Evolutionary conservation across 2,113 vertebrate species (phyloP), one percentile per base, ranked within the genome.

Genomic region (Chaetodon trifascialis): DNA sequence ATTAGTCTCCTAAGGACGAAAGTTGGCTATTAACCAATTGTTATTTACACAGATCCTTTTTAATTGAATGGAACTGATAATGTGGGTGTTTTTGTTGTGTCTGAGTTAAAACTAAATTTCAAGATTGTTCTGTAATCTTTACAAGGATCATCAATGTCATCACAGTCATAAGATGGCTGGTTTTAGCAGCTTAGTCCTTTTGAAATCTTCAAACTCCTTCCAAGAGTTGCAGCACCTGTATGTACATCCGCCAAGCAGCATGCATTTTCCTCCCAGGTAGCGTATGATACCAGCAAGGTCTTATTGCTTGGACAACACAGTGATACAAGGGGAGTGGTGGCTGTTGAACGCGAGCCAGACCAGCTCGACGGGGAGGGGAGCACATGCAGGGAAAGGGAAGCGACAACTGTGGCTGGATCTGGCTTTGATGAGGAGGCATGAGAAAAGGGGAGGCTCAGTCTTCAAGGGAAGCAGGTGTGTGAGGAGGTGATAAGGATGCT

Each of bases 391-490:
- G 83, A 82, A 54, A 77, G 83, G 78, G 80, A 86, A 85, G 91
- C 88, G 77, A 92, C 93, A 91, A 89, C 83, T 89, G 79, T 64
- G 90, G 91, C 84, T 89, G 90, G 76, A 87, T 91, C 79, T 80
- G 87, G 86, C 93, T 94, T 94, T 94, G 94, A 94, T 91, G 93
- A 90, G 91, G 83, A 90, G 86, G 86, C 89, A 90, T 82, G 83
- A 91, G 85, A 89, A 87, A 87, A 86, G 79, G 76, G 82, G 63
- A 83, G 78, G 83, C 85, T 81, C 72, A 71, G 79, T 81, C 91
- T 90, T 90, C 49, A 83, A 85, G 88, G 85, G 88, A 92, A 91
- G 94, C 93, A 94, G 94, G 95, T 95, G 94, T 95, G 95, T 90
- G 86, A 86, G 86, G 89, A 88, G 81, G 91, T 91, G 94, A 94